Percentiles rank a stretch among this genome's conserved stretches.
Conservation (phyloP, 2,888 invertebrate genomes). For the Drosophila kanekoi region DNA sequence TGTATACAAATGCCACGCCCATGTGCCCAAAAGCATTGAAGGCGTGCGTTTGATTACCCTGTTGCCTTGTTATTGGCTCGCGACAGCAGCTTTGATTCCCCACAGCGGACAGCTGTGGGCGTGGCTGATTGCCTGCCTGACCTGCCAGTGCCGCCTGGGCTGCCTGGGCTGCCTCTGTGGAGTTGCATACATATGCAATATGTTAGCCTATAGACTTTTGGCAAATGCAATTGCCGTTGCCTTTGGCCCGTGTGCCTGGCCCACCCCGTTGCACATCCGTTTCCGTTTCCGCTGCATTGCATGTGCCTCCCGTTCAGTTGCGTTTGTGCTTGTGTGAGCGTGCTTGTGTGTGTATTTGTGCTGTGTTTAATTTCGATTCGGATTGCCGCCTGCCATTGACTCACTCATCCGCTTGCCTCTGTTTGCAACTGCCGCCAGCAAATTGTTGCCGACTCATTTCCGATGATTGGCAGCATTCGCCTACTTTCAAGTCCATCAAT, state of each 20-base stretch:
- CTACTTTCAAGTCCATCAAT: conserved; percentile 18
- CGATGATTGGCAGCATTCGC: conserved; percentile 49
- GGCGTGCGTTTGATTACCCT: conserved; percentile 69
- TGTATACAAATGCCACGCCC: conserved; percentile 44
- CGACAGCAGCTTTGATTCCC: conserved; percentile 62
- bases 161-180: background rate
- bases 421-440: conserved; percentile 32
- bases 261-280: conserved; percentile 51
- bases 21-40: conserved; percentile 8
- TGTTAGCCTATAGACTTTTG: conserved; percentile 29
- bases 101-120: conserved; percentile 21
- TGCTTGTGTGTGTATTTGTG: conserved; percentile 21
- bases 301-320: conserved; percentile 16
- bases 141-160: background rate
- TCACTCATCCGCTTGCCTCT: conserved; percentile 23
- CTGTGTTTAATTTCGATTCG: conserved; percentile 56
- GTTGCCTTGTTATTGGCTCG: conserved; percentile 47
- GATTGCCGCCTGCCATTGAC: conserved; percentile 53
- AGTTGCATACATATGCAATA: conserved; percentile 19
- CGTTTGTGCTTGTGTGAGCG: conserved; percentile 1
- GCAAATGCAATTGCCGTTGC: conserved; percentile 48
- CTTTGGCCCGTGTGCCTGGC: conserved; percentile 19
- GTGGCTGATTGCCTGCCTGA: conserved; percentile 18
- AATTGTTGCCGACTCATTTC: conserved; percentile 59
- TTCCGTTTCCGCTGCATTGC: conserved; percentile 56